Percentiles rank a stretch among this genome's conserved stretches.
These are phyloP conservation scores for Avahi laniger DNA, from an alignment of 2,797 vertebrate genomes.

Conservation along the genomic window DNA sequence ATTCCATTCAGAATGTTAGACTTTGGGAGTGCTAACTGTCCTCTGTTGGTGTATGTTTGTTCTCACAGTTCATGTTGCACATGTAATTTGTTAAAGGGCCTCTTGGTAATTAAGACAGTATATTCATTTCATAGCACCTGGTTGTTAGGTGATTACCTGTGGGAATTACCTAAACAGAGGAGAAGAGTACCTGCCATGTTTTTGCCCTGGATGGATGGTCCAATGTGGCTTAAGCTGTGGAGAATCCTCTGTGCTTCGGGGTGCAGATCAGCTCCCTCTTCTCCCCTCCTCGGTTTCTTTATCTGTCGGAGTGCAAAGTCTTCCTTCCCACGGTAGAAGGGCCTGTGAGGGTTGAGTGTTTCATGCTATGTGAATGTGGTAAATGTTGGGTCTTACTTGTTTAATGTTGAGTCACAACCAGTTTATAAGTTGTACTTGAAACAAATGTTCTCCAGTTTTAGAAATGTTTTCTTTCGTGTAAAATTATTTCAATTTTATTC, in stretches of 20 bases:
- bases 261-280: neutral
- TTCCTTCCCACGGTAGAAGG: neutral
- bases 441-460: neutral
- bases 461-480: conserved; percentile 8
- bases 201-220: conserved; percentile 75
- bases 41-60: neutral
- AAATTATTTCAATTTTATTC: conserved; percentile 34
- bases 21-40: neutral
- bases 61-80: neutral
- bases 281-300: neutral
- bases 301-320: neutral
- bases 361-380: neutral
- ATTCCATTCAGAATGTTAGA: neutral
- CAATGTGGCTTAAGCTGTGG: accelerated
- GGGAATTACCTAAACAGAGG: conserved; percentile 35
- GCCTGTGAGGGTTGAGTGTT: neutral
- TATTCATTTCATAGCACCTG: neutral
- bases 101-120: conserved; percentile 59
- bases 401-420: neutral
- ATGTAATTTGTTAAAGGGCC: conserved; percentile 52
- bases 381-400: neutral
- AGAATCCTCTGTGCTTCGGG: neutral
- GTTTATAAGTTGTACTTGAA: conserved; percentile 39
- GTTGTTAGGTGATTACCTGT: conserved; percentile 57
- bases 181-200: neutral